Evolutionary conservation across 2,797 vertebrate species (phyloP), one percentile per base, ranked within the genome.

Genomic region (Acrocephalus scirpaceus): DNA sequence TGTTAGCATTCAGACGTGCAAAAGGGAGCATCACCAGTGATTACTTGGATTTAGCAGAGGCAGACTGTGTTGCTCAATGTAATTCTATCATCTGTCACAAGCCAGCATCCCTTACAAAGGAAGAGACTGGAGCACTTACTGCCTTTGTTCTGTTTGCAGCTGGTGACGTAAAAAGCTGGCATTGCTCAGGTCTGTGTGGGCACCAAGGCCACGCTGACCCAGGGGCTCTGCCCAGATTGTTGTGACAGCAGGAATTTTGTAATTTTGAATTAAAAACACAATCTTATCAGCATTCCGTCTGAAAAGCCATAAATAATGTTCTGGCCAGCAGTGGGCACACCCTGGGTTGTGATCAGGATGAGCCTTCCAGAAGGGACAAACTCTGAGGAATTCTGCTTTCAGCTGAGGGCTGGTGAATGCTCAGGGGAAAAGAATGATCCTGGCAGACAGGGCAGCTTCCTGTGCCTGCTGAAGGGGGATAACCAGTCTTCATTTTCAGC

Each of bases 11-110:
- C 27, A 50, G 86, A 93, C 25, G 5, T 56, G 70, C 86, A 91
- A 60, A 92, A 65, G 48, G 80, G 58, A 87, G 70, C 73, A 54
- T 4, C 50, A 82, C 61, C 92, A 86, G 50, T 29, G 69, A 66
- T 73, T 17, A n/a, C 70, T 89, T 64, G 71, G 93, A 91, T 85
- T 91, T 61, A 67, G 44, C 62, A 75, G 72, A 87, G 57, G 54
- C 80, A 91, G 66, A 20, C 69, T 64, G 70, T 76, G 89, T 75
- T 88, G 83, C 86, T 95, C 86, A 96, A 90, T 91, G 84, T 29
- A 92, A 96, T 93, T 95, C 90, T 32, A 53, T 66, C 78, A 96
- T 50, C 88, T 83, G 80, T n/a, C 77, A 72, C 29, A 92, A 96
- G 71, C 16, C 53, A 93, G 86, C 67, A 27, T 58, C 54, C 91